Evolutionary conservation across 2,888 invertebrate genomes (phyloP).

Genomic region (Pasiphila rectangulata): DNA sequence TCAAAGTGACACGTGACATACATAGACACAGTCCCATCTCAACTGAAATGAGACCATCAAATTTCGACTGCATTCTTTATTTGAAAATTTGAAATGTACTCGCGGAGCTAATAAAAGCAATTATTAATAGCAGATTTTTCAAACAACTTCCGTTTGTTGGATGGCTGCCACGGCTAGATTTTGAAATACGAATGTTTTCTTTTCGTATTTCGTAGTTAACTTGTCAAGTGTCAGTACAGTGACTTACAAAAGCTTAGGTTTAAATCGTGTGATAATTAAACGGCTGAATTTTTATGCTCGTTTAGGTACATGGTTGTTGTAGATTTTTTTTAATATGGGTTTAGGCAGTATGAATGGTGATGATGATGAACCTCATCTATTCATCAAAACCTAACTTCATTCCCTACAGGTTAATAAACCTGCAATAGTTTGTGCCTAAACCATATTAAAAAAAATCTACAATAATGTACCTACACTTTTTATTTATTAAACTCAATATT

Average conservation of each 20-base stretch:
- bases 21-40: background rate
- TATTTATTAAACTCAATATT: background rate
- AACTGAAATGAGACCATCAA: background rate
- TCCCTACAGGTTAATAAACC: too few species aligned
- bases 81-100: constrained; percentile 11
- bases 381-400: too few species aligned
- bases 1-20: constrained; percentile 1
- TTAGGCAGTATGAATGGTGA: too few species aligned
- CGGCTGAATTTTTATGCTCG: too few species aligned
- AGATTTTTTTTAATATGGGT: too few species aligned
- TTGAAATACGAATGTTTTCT: background rate
- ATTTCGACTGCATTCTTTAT: constrained; percentile 2
- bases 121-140: constrained; percentile 44
- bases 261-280: too few species aligned
- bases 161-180: constrained; percentile 8
- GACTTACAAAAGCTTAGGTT: too few species aligned
- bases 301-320: too few species aligned
- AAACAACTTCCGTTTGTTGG: constrained; percentile 30
- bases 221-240: constrained; percentile 2
- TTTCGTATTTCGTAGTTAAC: constrained; percentile 1
- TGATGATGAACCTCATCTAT: too few species aligned
- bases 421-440: too few species aligned
- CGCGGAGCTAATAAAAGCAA: constrained; percentile 46
- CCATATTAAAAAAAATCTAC: background rate
- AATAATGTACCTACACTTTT: background rate